A percentile compares a stretch with the other conserved stretches of the same genome.
phyloP scores from a whole-genome alignment of 2,113 vertebrate genomes.

The Ciconia stormi region DNA sequence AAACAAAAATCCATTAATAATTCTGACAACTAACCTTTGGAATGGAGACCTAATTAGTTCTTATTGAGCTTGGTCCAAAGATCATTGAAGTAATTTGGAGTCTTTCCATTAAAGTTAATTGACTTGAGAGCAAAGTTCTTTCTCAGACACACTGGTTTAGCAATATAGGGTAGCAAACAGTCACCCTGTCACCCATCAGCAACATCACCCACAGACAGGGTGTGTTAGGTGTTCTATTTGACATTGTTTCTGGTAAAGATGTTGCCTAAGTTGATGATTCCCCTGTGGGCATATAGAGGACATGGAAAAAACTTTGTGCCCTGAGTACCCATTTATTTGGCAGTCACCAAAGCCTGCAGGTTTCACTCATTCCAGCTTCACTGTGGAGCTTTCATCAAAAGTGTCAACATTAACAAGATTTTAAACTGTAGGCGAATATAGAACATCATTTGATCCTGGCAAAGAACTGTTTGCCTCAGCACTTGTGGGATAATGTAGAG shows the following conservation, averaged over 20 bases:
- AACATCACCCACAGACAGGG: background rate
- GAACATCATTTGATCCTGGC: slow-evolving; percentile 59
- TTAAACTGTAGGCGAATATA: slow-evolving; percentile 46
- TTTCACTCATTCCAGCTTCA: slow-evolving; percentile 2
- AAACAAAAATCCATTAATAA: slow-evolving; percentile 32
- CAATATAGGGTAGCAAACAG: background rate
- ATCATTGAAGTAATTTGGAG: slow-evolving; percentile 38
- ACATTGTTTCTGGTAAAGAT: background rate
- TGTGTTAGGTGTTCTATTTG: background rate
- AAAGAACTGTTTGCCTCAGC: slow-evolving; percentile 70
- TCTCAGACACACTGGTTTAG: background rate
- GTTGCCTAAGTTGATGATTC: background rate
- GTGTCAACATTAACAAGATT: slow-evolving; percentile 64
- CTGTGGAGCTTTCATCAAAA: slow-evolving; percentile 30
- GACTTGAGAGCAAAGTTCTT: slow-evolving; percentile 1
- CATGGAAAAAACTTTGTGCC: background rate
- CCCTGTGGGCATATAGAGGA: background rate
- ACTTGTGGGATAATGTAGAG: slow-evolving; percentile 43
- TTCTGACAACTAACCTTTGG: slow-evolving; percentile 16
- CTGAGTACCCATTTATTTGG: background rate
- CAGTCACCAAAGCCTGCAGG: background rate
- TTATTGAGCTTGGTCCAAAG: slow-evolving; percentile 23
- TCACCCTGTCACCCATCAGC: background rate
- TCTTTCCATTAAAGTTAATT: slow-evolving; percentile 37
- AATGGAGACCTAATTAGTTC: slow-evolving; percentile 32